Percentiles rank a stretch among this genome's conserved stretches.
These are phyloP conservation scores for Drosophila auraria DNA, from an alignment of 1,140 invertebrate species.

Conservation along the genomic window DNA sequence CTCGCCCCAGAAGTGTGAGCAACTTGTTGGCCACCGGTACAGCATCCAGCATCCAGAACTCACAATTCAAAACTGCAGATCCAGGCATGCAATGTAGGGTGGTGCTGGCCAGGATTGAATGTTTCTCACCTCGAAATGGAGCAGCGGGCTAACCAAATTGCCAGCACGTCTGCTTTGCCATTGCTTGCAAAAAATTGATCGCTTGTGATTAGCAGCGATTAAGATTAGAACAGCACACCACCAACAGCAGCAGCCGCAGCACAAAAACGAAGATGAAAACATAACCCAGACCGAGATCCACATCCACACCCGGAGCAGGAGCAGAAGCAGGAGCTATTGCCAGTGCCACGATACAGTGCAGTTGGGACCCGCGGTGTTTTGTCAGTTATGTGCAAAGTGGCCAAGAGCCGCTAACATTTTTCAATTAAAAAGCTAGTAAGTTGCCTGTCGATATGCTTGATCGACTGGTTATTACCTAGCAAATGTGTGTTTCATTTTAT, in stretches of 20 bases:
- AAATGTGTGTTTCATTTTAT: background rate
- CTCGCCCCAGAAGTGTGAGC: slow-evolving; percentile 76
- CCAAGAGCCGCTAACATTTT: slow-evolving; percentile 81
- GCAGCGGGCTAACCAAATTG: slow-evolving; percentile 63
- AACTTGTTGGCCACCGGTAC: slow-evolving; percentile 53
- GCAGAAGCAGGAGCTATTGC: slow-evolving; percentile 2
- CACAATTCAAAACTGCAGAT: background rate
- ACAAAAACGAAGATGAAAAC: slow-evolving; percentile 42
- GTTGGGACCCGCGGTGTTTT: slow-evolving; percentile 75
- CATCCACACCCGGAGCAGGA: slow-evolving; percentile 12
- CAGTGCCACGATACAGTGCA: slow-evolving; percentile 41
- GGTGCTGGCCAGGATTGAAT: slow-evolving; percentile 65
- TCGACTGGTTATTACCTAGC: slow-evolving; percentile 52
- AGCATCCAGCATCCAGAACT: slow-evolving; percentile 7
- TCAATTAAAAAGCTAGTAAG: slow-evolving; percentile 74
- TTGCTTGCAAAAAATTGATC: slow-evolving; percentile 70
- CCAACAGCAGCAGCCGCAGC: slow-evolving; percentile 18
- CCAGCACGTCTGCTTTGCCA: slow-evolving; percentile 67
- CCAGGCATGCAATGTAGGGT: slow-evolving; percentile 51
- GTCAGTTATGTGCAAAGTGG: slow-evolving; percentile 82
- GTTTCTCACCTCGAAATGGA: slow-evolving; percentile 79
- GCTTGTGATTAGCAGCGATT: slow-evolving; percentile 80
- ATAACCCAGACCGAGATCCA: slow-evolving; percentile 40
- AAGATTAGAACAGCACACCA: slow-evolving; percentile 73
- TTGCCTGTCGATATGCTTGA: slow-evolving; percentile 16